Percentiles rank a stretch among this genome's conserved stretches.
phyloP scores from a whole-genome alignment of 2,797 vertebrate species.

The Bryconaethiops microstoma region DNA sequence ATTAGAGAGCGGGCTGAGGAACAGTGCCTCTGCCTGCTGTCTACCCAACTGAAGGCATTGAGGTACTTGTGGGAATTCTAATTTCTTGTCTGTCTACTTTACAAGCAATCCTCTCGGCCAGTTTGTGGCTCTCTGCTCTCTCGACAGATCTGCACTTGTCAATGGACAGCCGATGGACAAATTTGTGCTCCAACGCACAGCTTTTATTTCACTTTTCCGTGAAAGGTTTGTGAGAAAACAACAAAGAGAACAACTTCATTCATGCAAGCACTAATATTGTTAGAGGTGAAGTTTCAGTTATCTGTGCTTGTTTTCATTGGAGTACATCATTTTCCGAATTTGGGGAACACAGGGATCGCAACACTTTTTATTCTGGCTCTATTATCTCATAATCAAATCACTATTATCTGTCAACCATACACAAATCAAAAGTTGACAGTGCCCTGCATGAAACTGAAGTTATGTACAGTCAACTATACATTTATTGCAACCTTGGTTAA shows the following conservation, averaged over 20 bases:
- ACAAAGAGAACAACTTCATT: not conserved
- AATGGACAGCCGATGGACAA: not conserved
- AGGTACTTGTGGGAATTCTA: conserved; percentile 10
- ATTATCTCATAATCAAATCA: not conserved
- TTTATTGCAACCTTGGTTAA: no score
- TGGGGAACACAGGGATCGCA: not conserved
- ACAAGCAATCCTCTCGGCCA: not conserved
- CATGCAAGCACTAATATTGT: no score
- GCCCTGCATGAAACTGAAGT: not conserved
- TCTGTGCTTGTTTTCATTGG: not conserved
- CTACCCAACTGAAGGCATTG: conserved; percentile 2
- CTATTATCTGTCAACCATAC: not conserved
- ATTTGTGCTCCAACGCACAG: not conserved
- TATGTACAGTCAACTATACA: no score
- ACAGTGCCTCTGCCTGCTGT: conserved; percentile 27
- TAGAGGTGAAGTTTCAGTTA: not conserved
- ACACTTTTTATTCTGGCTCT: not conserved
- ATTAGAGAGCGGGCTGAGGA: conserved; percentile 21
- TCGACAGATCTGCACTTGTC: not conserved
- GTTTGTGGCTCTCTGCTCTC: not conserved
- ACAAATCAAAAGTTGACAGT: not conserved
- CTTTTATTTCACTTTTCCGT: not conserved
- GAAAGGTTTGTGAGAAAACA: not conserved
- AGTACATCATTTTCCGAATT: not conserved
- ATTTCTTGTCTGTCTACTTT: conserved; percentile 10